Percentiles rank a stretch among this genome's conserved stretches.
phyloP scores from a whole-genome alignment of 2,113 vertebrate species.

The Mola mola region DNA sequence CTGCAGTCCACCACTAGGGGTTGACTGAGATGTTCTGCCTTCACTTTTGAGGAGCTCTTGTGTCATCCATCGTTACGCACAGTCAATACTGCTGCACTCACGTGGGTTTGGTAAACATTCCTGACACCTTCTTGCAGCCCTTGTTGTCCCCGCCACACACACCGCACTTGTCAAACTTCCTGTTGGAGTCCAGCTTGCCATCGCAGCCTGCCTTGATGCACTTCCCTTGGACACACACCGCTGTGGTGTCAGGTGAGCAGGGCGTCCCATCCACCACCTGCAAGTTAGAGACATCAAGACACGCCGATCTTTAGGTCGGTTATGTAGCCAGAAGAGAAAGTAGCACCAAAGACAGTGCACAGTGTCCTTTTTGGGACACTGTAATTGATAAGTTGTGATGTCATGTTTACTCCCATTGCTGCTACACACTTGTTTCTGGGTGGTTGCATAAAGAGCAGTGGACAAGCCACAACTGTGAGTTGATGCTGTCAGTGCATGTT shows the following conservation, averaged over 20 bases:
- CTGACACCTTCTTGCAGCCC: conserved; percentile 93
- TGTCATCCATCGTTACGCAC: too few species aligned
- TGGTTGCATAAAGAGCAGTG: conserved; percentile 51
- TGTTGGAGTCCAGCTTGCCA: conserved; percentile 91
- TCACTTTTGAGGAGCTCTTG: too few species aligned
- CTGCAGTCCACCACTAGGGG: too few species aligned
- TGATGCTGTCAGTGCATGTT: conserved; percentile 32
- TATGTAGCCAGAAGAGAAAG: background rate
- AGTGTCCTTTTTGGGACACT: conserved; percentile 12
- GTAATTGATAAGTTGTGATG: too few species aligned
- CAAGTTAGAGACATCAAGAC: background rate
- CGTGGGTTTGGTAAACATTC: conserved; percentile 95
- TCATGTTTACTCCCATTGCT: conserved; percentile 11
- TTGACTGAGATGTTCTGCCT: too few species aligned
- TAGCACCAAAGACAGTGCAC: too few species aligned
- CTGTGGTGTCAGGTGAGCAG: conserved; percentile 92
- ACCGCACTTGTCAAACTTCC: conserved; percentile 95
- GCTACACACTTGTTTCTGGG: conserved; percentile 31
- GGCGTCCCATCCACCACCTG: conserved; percentile 95
- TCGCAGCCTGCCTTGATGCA: conserved; percentile 97
- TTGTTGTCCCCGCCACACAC: conserved; percentile 94
- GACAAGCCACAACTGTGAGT: conserved; percentile 58
- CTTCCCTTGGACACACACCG: conserved; percentile 93
- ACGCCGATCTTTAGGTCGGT: background rate
- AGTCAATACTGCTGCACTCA: too few species aligned